Evolutionary conservation across 2,888 invertebrate species (phyloP), one percentile per base, ranked within the genome.

Genomic region (Dryobotodes eremita): DNA sequence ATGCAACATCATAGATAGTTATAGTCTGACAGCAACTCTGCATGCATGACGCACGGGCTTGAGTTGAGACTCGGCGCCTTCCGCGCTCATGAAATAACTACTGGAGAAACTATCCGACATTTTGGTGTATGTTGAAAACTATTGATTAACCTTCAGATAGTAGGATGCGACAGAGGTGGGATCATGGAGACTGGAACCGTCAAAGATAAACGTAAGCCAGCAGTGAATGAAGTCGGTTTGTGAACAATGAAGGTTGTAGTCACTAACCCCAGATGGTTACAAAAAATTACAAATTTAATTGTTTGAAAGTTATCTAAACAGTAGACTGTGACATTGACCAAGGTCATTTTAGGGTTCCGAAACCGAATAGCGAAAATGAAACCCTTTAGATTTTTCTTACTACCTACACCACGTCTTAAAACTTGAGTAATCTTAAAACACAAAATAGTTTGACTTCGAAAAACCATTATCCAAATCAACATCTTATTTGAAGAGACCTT

Each of bases 61-160:
- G 83, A 75, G 80, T 79, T 53, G 75, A 81, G 80, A 78, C 79
- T 31, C 70, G 89, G 90, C 91, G 91, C 88, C 90, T 90, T 85
- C 86, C 85, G 82, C 57, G 55, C 83, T 66, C 71, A 80, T 84
- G 36, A 70, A 72, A 83, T 77, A 80, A 36, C 57, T 68, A 79
- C 71, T 75, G 78, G 57, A 59, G 59, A 71, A 50, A 73, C 50
- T 46, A 64, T 48, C n/a, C 23, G 6, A 57, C n/a, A 31, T 53
- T 70, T 59, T 46, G 15, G 6, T 66, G 10, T 64, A 62, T 26
- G 15, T 50, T n/a, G 23, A 15, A 79, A 55, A 62, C 26, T 71
- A 61, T 65, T 48, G 36, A 36, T 61, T 59, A 8, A 42, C n/a
- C 6, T 46, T 42, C 4, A 48, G 10, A 53, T 23, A 36, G 11